Conservation (phyloP, 35 echinoderm and acorn worm species). For the Ptychodera flava region DNA sequence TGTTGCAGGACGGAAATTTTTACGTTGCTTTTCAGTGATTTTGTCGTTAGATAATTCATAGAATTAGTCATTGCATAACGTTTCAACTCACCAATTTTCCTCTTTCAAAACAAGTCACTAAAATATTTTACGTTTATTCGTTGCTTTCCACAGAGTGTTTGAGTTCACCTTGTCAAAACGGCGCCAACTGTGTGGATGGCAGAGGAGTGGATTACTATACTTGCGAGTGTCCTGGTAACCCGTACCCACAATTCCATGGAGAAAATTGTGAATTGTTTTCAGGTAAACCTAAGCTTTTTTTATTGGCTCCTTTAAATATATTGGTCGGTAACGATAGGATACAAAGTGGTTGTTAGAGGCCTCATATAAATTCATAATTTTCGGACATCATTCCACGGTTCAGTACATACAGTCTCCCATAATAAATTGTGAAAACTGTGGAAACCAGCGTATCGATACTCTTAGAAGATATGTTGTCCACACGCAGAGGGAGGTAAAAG, state of each 20-base stretch:
- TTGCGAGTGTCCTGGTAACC: conserved; percentile 25
- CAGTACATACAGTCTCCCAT: background rate
- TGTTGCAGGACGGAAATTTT: too few relatives aligned
- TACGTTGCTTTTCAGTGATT: too few relatives aligned
- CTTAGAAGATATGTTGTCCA: background rate
- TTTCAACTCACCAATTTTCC: too few relatives aligned
- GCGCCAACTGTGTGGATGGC: conserved; percentile 11
- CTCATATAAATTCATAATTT: background rate
- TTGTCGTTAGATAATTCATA: too few relatives aligned
- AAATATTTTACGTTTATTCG: too few relatives aligned
- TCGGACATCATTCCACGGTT: background rate
- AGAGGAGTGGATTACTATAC: background rate
- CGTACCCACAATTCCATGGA: background rate
- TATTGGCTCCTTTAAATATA: background rate
- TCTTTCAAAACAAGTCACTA: too few relatives aligned
- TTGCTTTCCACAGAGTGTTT: conserved; percentile 13
- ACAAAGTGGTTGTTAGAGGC: too few relatives aligned
- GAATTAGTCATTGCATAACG: too few relatives aligned
- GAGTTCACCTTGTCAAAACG: conserved; percentile 44
- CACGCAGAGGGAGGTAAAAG: background rate
- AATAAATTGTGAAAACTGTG: background rate
- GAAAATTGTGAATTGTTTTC: background rate
- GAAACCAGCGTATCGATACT: background rate
- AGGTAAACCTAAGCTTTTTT: background rate
- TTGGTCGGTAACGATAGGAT: too few relatives aligned